A percentile compares a stretch with the other conserved stretches of the same genome.
phyloP scores from a whole-genome alignment of 2,888 invertebrate genomes.

The Hypsopygia costalis region DNA sequence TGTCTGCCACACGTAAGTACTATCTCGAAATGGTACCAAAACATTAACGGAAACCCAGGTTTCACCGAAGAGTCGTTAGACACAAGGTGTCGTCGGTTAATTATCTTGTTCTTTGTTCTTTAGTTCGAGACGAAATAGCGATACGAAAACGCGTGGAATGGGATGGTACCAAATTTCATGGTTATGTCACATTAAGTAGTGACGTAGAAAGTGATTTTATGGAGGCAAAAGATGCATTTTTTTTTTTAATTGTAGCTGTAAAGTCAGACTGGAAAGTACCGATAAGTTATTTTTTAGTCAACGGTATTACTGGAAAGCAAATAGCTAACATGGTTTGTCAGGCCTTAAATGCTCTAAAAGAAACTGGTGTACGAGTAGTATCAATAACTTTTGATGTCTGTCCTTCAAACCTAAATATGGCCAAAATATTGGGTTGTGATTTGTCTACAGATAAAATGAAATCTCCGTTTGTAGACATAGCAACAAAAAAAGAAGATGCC shows the following conservation, averaged over 20 bases:
- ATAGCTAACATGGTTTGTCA: too few species aligned
- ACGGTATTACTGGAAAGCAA: background rate
- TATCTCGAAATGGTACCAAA: background rate
- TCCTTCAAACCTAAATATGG: background rate
- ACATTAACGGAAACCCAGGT: background rate
- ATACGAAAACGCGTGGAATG: background rate
- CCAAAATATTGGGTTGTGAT: background rate
- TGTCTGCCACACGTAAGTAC: background rate
- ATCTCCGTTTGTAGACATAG: background rate
- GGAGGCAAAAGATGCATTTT: background rate
- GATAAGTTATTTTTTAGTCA: background rate
- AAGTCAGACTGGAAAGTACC: background rate
- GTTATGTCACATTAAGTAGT: background rate
- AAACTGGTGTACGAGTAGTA: background rate
- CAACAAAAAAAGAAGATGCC: background rate
- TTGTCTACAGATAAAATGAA: background rate
- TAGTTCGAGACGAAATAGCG: constrained; percentile 1
- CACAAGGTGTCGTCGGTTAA: background rate
- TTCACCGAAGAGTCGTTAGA: background rate
- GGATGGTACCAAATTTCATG: background rate
- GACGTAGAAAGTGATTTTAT: background rate
- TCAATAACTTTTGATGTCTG: background rate
- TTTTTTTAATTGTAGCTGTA: background rate
- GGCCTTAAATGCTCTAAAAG: too few species aligned
- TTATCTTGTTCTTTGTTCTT: background rate